Evolutionary conservation across 2,113 vertebrate genomes (phyloP).

Genomic region (Nestor notabilis): DNA sequence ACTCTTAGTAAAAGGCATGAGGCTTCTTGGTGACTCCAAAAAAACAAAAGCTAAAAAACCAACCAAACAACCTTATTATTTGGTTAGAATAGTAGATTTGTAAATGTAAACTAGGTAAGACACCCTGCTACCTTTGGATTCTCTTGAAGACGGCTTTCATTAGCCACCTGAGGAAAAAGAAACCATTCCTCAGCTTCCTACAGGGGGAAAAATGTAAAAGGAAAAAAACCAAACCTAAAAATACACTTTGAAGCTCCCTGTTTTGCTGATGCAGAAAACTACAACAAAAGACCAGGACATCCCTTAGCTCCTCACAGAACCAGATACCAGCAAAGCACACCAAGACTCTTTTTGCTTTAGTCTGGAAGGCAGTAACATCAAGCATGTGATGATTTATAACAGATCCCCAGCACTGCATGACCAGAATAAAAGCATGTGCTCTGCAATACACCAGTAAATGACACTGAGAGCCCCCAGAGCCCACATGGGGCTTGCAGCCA

Average conservation of each 20-base stretch:
- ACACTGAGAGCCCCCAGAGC: accelerated
- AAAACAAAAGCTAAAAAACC: not conserved
- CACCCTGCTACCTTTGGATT: not conserved
- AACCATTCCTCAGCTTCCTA: not conserved
- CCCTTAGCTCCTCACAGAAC: not conserved
- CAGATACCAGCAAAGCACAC: not conserved
- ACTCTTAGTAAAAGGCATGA: not conserved
- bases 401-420: not conserved
- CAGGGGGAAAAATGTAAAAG: not conserved
- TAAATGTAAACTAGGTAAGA: not conserved
- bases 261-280: not conserved
- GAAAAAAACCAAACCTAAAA: not conserved
- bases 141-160: not conserved
- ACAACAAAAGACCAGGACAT: not conserved
- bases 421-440: accelerated
- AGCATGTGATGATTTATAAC: not conserved
- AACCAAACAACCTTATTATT: not conserved
- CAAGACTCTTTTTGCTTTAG: not conserved
- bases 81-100: not conserved
- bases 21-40: not conserved
- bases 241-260: not conserved
- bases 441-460: not conserved
- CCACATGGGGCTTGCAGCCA: accelerated
- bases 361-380: not conserved
- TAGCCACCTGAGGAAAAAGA: not conserved